Base-by-base conservation (phyloP, 1,140 invertebrate species). In the Sarcophaga bullata region DNA sequence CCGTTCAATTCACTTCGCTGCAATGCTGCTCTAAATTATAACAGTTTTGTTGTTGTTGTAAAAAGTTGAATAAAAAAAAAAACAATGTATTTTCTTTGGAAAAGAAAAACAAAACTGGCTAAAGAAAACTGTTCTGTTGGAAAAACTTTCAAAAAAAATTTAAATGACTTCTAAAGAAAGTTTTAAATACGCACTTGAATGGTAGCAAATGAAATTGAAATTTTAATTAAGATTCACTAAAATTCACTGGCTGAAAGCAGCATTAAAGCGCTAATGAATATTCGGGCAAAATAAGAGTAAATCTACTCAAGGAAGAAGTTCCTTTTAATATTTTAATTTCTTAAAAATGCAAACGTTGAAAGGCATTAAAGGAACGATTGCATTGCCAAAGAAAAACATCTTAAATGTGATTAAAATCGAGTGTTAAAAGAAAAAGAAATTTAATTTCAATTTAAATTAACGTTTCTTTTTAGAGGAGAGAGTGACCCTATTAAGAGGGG, bases 211-310 rank as follows among this genome's bases (percentile, higher is more conserved):
- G 8, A 68, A 68, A 68, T 7, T 19, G 7, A 7, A 68, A 68
- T 25, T 68, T 68, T 68, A 68, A 68, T 68, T 68, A 68, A 68
- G 62, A 68, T 68, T 68, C n/a, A 68, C 62, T 68, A 68, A 68
- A 68, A 68, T n/a, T n/a, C 1, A 37, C 25, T 68, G 62, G 10
- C 19, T 19, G 17, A 68, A 68, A 68, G 19, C 17, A 68, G 19
- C 17, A 6, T 15, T n/a, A 58, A 17, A 68, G n/a, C 17, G 62
- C 19, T 68, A 68, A 68, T 68, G 62, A 68, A 68, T 25, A 68
- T 68, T 68, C 17, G 19, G 62, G 62, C 19, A n/a, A 68, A 68
- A 17, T 68, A n/a, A 68, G 54, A 15, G 15, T 15, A 58, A 68
- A 19, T 25, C 15, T 37, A 2, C 25, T 1, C 25, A 37, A 37